These are phyloP conservation scores for Ennomos erosarius DNA, from an alignment of 2,888 invertebrate species.

Conservation along the genomic window DNA sequence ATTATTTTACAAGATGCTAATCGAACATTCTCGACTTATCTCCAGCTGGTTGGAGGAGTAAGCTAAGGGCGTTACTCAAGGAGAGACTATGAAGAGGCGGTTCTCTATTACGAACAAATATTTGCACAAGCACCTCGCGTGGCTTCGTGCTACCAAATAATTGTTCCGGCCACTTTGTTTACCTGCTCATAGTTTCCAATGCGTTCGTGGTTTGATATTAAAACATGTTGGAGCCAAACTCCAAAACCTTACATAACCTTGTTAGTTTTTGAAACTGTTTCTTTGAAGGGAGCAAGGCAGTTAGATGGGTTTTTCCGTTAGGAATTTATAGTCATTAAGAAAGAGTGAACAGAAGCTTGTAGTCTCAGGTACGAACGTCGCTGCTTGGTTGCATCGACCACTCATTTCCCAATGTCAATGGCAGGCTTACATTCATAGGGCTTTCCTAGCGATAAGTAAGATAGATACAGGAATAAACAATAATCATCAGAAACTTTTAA, in stretches of 20 bases:
- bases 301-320: no score
- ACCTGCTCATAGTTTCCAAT: conserved; percentile 35
- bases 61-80: conserved; percentile 46
- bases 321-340: no score
- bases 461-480: no score
- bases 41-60: conserved; percentile 28
- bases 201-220: no score
- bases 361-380: conserved; percentile 41
- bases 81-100: conserved; percentile 37
- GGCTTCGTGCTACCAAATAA: conserved; percentile 18
- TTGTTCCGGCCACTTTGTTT: conserved; percentile 13
- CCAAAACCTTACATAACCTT: no score
- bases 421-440: no score
- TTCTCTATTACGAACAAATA: conserved; percentile 43
- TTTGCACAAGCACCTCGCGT: conserved; percentile 31
- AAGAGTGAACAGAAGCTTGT: conserved; percentile 45
- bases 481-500: no score
- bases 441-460: no score
- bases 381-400: conserved; percentile 23
- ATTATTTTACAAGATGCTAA: conserved; percentile 5
- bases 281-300: no score
- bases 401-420: no score
- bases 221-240: no score
- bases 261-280: no score
- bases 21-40: conserved; percentile 16